Evolutionary conservation across 2,113 vertebrate species (phyloP).

Genomic region (Cisticola juncidis): DNA sequence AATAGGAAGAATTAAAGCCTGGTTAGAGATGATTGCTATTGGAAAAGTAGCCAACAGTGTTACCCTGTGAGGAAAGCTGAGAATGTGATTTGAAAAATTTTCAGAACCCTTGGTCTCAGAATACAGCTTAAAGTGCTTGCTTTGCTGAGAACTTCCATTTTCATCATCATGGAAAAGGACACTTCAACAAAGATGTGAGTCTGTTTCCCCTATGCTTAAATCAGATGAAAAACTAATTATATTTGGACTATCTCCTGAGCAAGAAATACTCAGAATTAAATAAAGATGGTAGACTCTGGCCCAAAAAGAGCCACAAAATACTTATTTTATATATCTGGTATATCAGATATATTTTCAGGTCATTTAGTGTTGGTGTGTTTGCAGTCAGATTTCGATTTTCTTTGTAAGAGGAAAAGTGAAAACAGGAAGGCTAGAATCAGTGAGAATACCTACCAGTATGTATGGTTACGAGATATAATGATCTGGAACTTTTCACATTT

Average conservation of each 20-base stretch:
- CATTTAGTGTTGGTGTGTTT: not conserved
- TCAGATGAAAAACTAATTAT: not conserved
- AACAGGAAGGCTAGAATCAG: not conserved
- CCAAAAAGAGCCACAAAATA: not conserved
- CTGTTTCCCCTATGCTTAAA: not conserved
- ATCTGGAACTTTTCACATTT: not conserved
- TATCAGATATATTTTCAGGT: not conserved
- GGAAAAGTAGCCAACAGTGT: not conserved
- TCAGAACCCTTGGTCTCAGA: rapidly evolving
- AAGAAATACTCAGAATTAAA: not conserved
- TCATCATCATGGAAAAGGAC: not conserved
- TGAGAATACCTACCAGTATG: not conserved
- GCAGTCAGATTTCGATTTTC: not conserved
- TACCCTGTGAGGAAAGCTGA: not conserved
- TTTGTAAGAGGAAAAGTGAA: not conserved
- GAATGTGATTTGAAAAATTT: not conserved
- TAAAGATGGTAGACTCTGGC: not conserved
- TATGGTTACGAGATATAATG: not conserved
- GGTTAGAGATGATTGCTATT: not conserved
- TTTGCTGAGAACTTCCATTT: not conserved
- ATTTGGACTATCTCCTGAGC: not conserved
- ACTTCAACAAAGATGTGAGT: not conserved
- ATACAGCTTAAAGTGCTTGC: not conserved
- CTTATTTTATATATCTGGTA: not conserved
- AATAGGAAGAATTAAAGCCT: not conserved